These are phyloP conservation scores for Pogonocichla stellata DNA, from an alignment of 2,113 vertebrate genomes.

Conservation along the genomic window DNA sequence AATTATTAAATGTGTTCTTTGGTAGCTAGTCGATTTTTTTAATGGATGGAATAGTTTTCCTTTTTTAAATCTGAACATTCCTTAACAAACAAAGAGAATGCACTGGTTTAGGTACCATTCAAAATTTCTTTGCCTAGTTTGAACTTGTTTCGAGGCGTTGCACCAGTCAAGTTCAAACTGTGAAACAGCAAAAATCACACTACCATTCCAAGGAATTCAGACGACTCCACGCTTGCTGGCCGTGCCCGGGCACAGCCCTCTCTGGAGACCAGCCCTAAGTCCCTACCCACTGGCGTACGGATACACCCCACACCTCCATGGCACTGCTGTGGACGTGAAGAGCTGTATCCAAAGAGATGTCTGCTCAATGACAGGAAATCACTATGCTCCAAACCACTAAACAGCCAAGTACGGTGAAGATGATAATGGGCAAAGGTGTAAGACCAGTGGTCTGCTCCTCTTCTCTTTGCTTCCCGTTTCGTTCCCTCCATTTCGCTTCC, in stretches of 20 bases:
- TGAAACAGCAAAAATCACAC: constrained; percentile 72
- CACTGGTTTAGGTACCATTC: constrained; percentile 85
- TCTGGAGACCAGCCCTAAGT: constrained; percentile 81
- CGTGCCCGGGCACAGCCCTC: constrained; percentile 71
- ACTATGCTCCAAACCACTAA: constrained; percentile 73
- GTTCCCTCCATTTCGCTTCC: constrained; percentile 58
- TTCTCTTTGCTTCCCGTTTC: constrained; percentile 72
- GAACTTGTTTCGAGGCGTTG: constrained; percentile 67
- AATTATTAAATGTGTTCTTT: constrained; percentile 82
- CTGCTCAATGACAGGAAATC: constrained; percentile 76
- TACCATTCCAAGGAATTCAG: constrained; percentile 74
- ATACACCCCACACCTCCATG: constrained; percentile 66
- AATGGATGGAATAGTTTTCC: constrained; percentile 76
- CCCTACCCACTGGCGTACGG: constrained; percentile 75
- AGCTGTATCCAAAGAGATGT: constrained; percentile 78
- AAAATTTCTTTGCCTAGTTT: constrained; percentile 75
- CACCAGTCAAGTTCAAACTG: constrained; percentile 71
- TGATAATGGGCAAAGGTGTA: constrained; percentile 78
- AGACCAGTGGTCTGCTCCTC: constrained; percentile 78
- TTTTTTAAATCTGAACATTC: constrained; percentile 77
- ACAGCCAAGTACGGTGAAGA: constrained; percentile 79
- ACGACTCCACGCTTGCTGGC: constrained; percentile 69
- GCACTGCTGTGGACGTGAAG: constrained; percentile 72
- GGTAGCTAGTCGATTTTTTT: constrained; percentile 77
- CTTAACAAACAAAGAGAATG: constrained; percentile 96